phyloP scores from a whole-genome alignment of 1,140 invertebrate genomes.

The Pristionchus pacificus region DNA sequence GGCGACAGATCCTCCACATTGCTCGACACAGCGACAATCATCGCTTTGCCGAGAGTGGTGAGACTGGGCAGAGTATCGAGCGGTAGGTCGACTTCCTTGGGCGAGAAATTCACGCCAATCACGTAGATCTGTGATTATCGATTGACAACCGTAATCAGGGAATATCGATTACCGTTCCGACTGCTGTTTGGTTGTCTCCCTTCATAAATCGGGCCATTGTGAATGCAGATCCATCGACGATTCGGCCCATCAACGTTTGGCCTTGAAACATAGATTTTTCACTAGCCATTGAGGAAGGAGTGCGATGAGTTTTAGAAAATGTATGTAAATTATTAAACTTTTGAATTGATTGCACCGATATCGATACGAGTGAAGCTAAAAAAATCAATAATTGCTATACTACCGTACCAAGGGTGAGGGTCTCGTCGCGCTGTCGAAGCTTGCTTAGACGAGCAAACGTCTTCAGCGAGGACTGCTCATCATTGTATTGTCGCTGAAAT shows the following conservation, averaged over 20 bases:
- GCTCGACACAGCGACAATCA: neutral
- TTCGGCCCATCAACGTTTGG: neutral
- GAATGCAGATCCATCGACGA: neutral
- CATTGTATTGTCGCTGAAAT: constrained; percentile 32
- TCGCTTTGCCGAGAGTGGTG: neutral
- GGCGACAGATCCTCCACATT: neutral
- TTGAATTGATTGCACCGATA: too few relatives aligned
- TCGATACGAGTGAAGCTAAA: too few relatives aligned
- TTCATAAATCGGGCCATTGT: neutral
- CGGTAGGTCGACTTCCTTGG: neutral
- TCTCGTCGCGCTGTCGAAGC: constrained; percentile 31
- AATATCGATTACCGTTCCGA: neutral
- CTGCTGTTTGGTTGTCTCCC: neutral
- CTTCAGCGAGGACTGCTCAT: constrained; percentile 20
- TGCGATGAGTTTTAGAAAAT: neutral
- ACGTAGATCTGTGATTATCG: neutral
- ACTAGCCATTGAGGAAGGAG: too few relatives aligned
- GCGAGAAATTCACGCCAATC: neutral
- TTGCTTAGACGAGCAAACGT: constrained; percentile 35
- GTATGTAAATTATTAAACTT: neutral
- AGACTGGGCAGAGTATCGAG: neutral
- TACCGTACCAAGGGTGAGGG: constrained; percentile 20
- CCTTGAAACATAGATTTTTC: neutral
- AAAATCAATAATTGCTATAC: too few relatives aligned
- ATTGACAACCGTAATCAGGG: neutral